These are phyloP conservation scores for Poecile montanus DNA, from an alignment of 2,797 vertebrate genomes.

Conservation along the genomic window DNA sequence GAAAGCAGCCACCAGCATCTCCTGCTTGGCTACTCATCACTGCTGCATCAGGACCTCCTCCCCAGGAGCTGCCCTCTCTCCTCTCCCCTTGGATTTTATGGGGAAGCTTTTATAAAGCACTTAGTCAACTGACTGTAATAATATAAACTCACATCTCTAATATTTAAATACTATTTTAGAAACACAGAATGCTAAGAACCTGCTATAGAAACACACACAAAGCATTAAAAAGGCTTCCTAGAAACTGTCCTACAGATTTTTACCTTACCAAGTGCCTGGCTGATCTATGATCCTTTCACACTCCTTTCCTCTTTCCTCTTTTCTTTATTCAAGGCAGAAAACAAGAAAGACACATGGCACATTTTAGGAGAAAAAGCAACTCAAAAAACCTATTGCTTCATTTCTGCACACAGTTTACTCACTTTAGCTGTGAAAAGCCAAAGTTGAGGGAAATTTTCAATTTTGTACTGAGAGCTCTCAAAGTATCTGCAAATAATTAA, in stretches of 20 bases:
- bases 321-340: not conserved
- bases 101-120: not conserved
- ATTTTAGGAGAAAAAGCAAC: conserved; percentile 42
- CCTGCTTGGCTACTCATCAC: not conserved
- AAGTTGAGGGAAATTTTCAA: conserved; percentile 17
- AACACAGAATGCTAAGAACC: not conserved
- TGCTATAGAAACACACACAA: not conserved
- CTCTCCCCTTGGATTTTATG: not conserved
- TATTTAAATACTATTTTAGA: not conserved
- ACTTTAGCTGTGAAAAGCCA: conserved; percentile 48
- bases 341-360: conserved; percentile 7
- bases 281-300: not conserved
- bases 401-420: conserved; percentile 31
- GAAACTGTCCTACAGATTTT: not conserved
- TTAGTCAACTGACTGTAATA: not conserved
- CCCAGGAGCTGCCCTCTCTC: not conserved
- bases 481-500: conserved; percentile 30
- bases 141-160: not conserved
- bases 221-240: not conserved
- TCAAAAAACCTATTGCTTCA: conserved; percentile 10
- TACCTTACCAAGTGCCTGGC: not conserved
- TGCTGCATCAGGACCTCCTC: not conserved
- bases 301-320: not conserved
- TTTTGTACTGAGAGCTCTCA: not conserved
- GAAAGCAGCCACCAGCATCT: not conserved